phyloP scores from a whole-genome alignment of 2,797 vertebrate genomes.

The Miichthys miiuy region DNA sequence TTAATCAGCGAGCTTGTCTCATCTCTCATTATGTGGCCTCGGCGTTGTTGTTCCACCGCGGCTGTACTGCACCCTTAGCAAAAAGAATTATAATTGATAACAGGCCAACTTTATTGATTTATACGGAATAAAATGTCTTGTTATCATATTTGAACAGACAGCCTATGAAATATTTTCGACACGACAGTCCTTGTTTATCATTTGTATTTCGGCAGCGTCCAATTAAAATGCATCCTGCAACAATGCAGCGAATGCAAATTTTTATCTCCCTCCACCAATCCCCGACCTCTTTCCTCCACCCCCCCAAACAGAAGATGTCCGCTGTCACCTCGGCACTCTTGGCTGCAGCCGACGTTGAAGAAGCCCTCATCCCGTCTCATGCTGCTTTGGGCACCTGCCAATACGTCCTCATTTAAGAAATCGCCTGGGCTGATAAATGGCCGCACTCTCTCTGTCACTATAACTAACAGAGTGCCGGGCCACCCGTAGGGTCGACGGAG shows the following conservation, averaged over 20 bases:
- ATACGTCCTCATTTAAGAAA: constrained; percentile 68
- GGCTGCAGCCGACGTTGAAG: constrained; percentile 18
- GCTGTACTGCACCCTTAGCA: constrained; percentile 52
- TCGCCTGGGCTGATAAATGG: constrained; percentile 58
- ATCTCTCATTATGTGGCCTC: constrained; percentile 65
- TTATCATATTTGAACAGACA: constrained; percentile 66
- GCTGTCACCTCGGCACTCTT: constrained; percentile 37
- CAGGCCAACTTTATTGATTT: constrained; percentile 63
- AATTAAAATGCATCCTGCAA: constrained; percentile 40
- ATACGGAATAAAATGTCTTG: constrained; percentile 43
- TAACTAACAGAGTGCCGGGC: constrained; percentile 54
- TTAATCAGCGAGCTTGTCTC: constrained; percentile 67
- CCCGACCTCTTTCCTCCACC: constrained; percentile 1
- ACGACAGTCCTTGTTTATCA: constrained; percentile 47
- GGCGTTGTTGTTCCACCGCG: constrained; percentile 32
- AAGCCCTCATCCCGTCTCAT: constrained; percentile 19
- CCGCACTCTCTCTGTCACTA: constrained; percentile 52
- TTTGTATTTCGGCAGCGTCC: constrained; percentile 32
- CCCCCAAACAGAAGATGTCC: constrained; percentile 20
- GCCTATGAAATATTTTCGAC: constrained; percentile 43
- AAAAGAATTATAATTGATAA: constrained; percentile 65
- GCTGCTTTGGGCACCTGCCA: constrained; percentile 64
- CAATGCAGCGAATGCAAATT: constrained; percentile 32
- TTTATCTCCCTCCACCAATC: not conserved
- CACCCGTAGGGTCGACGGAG: constrained; percentile 41